Conservation (phyloP, 37 sponge, comb jelly and placozoan species). For the Chondrilla cf. caribensis region DNA sequence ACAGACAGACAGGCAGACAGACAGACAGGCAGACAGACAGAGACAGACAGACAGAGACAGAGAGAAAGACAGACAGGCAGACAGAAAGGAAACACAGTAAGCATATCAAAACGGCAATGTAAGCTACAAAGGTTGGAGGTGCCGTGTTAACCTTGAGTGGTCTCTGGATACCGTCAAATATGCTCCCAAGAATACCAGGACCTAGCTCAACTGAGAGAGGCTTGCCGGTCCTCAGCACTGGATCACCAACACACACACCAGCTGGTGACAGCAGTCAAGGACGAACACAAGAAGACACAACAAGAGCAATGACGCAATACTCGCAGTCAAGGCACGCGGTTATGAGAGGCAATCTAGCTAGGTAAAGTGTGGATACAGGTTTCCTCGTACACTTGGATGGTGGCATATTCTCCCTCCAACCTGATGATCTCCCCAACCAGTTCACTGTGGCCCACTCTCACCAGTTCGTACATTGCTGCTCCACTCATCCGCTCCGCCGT, state of each 20-base stretch:
- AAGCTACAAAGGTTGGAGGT: too few species aligned
- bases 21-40: too few species aligned
- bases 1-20: background rate
- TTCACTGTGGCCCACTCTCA: constrained; percentile 93
- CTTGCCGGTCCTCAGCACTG: constrained; percentile 95
- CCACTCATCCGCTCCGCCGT: constrained; percentile 95
- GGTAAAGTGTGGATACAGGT: constrained; percentile 64
- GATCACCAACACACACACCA: constrained; percentile 97
- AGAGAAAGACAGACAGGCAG: too few species aligned
- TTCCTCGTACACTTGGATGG: constrained; percentile 97
- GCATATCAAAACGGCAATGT: too few species aligned
- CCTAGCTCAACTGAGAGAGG: constrained; percentile 99
- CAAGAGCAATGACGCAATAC: background rate
- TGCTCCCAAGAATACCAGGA: constrained; percentile 95
- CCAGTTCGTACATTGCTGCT: constrained; percentile 99
- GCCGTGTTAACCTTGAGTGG: constrained; percentile 83
- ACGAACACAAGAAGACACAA: too few species aligned
- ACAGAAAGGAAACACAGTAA: too few species aligned
- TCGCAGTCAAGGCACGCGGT: background rate
- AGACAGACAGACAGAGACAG: too few species aligned
- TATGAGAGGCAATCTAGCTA: background rate
- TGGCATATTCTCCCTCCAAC: constrained; percentile 95
- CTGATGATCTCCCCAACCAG: constrained; percentile 99
- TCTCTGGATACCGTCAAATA: constrained; percentile 98
- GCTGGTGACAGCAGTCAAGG: constrained; percentile 59